Percentiles rank a stretch among this genome's conserved stretches.
These are phyloP conservation scores for Lottia scabra DNA, from an alignment of 2,888 invertebrate species.

Conservation along the genomic window DNA sequence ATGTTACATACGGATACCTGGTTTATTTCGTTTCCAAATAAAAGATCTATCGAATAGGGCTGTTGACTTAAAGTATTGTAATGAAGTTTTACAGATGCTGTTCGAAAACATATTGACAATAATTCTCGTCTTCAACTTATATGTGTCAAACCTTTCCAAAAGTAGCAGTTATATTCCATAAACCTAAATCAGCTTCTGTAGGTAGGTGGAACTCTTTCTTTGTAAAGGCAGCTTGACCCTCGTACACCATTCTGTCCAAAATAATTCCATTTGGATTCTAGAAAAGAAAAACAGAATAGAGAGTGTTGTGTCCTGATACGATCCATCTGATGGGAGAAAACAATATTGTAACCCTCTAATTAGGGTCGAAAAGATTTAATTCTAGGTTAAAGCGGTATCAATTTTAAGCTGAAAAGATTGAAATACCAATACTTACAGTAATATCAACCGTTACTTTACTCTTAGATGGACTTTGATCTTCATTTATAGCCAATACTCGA, in stretches of 20 bases:
- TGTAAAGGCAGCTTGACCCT: not conserved
- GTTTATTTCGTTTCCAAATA: too few relatives aligned
- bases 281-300: not conserved
- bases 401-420: too few relatives aligned
- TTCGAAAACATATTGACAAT: not conserved
- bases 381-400: too few relatives aligned
- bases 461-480: not conserved
- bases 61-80: too few relatives aligned
- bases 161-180: not conserved
- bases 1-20: too few relatives aligned
- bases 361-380: too few relatives aligned
- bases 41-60: too few relatives aligned
- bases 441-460: not conserved
- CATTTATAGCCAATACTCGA: not conserved
- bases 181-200: not conserved
- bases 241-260: not conserved
- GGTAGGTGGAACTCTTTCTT: not conserved
- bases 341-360: too few relatives aligned
- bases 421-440: not conserved
- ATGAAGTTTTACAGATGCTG: too few relatives aligned
- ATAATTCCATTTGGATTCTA: not conserved
- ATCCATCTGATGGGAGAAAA: too few relatives aligned
- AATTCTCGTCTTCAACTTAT: not conserved
- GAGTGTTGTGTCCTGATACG: too few relatives aligned
- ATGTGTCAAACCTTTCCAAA: not conserved